Percentiles rank a stretch among this genome's conserved stretches.
phyloP scores from a whole-genome alignment of 2,888 invertebrate genomes.

The Heliconius cydno region DNA sequence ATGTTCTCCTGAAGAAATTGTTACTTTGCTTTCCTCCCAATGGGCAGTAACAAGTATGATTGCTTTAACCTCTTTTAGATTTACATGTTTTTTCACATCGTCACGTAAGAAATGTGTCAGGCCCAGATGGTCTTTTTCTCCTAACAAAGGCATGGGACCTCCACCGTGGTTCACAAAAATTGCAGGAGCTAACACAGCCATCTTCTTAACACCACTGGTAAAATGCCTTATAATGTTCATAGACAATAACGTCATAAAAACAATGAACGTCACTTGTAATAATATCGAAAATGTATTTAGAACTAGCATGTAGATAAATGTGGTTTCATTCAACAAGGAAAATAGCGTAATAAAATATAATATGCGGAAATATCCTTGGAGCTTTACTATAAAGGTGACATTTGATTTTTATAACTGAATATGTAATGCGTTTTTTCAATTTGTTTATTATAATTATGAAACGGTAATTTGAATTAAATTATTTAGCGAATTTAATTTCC shows the following conservation, averaged over 20 bases:
- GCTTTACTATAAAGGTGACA: background rate
- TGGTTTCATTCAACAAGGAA: conserved; percentile 17
- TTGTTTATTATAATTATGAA: background rate
- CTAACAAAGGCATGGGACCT: conserved; percentile 73
- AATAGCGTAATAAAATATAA: background rate
- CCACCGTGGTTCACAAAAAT: conserved; percentile 78
- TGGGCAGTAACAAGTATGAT: conserved; percentile 78
- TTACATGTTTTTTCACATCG: conserved; percentile 69
- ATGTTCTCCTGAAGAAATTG: conserved; percentile 73
- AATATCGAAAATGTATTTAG: conserved; percentile 73
- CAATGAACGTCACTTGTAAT: conserved; percentile 70
- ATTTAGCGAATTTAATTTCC: background rate
- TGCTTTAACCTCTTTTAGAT: conserved; percentile 70
- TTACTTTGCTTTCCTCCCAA: conserved; percentile 73
- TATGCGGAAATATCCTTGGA: conserved; percentile 2
- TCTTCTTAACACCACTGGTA: conserved; percentile 63
- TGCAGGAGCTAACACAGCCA: conserved; percentile 73
- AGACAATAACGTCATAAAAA: conserved; percentile 74
- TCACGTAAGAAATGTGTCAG: conserved; percentile 71
- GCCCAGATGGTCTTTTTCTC: conserved; percentile 70
- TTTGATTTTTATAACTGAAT: background rate
- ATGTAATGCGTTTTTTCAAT: background rate
- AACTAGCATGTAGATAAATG: conserved; percentile 68
- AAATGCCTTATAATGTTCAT: conserved; percentile 76
- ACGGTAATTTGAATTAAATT: background rate